Evolutionary conservation across 1,140 invertebrate genomes (phyloP).

Genomic region (Plutomurus gul): DNA sequence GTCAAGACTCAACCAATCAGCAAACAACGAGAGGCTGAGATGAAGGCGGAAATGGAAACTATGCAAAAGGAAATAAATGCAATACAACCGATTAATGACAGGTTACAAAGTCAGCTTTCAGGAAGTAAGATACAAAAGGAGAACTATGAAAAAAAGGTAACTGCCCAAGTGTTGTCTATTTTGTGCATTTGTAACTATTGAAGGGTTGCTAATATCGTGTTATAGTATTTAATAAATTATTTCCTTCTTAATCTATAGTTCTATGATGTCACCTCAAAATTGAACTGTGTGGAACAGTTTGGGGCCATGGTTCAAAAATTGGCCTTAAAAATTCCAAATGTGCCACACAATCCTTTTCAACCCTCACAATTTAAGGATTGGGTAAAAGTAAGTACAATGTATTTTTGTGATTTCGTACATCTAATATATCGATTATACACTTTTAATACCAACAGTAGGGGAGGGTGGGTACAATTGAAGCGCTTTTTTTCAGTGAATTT

Average conservation of each 20-base stretch:
- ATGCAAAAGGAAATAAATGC: neutral
- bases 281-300: neutral
- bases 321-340: neutral
- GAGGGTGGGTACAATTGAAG: too few relatives aligned
- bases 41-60: neutral
- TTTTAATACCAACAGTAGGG: too few relatives aligned
- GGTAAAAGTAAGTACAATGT: neutral
- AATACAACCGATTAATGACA: neutral
- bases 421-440: too few relatives aligned
- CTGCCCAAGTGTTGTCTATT: neutral
- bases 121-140: neutral
- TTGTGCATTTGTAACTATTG: neutral
- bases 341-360: neutral
- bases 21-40: neutral
- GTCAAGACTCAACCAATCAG: neutral
- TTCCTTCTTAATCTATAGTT: neutral
- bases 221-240: neutral
- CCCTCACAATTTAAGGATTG: neutral
- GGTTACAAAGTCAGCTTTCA: neutral
- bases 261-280: neutral
- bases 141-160: neutral
- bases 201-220: neutral
- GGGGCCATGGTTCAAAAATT: neutral
- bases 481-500: too few relatives aligned
- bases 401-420: too few relatives aligned